A percentile compares a stretch with the other conserved stretches of the same genome.
phyloP scores from a whole-genome alignment of 1,140 invertebrate species.

The Muscidifurax raptorellus region DNA sequence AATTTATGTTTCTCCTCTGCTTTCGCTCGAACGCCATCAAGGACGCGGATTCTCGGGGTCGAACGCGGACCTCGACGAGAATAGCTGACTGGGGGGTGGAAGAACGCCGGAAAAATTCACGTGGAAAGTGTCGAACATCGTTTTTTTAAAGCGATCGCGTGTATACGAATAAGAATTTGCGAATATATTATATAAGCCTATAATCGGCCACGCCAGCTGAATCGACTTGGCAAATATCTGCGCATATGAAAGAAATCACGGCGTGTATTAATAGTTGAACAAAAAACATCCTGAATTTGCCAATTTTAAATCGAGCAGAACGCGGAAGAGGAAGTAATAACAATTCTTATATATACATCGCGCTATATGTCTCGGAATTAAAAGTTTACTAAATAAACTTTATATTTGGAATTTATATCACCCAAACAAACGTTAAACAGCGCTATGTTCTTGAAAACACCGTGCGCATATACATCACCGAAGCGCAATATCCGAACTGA shows the following conservation, averaged over 20 bases:
- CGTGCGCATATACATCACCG: too few species aligned
- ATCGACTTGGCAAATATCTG: conserved; percentile 50
- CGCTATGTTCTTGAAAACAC: not conserved
- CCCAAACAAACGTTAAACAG: not conserved
- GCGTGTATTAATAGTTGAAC: not conserved
- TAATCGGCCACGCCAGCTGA: conserved; percentile 50
- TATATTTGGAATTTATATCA: not conserved
- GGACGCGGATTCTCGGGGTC: conserved; percentile 48
- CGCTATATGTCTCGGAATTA: not conserved
- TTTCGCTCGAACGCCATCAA: conserved; percentile 28
- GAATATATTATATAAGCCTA: too few species aligned
- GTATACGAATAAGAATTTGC: not conserved
- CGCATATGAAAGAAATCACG: not conserved
- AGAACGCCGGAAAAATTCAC: not conserved
- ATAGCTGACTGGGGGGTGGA: conserved; percentile 48
- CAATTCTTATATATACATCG: not conserved
- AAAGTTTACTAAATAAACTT: conserved; percentile 2
- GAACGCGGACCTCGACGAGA: conserved; percentile 59
- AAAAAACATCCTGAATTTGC: conserved; percentile 15
- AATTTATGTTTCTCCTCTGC: conserved; percentile 31
- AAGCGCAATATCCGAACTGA: not conserved
- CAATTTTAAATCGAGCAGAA: conserved; percentile 19
- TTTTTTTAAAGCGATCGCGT: not conserved
- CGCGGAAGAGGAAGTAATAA: conserved; percentile 18
- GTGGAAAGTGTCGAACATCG: conserved; percentile 36